A percentile compares a stretch with the other conserved stretches of the same genome.
Evolutionary conservation across 2,113 vertebrate species (phyloP).

Genomic region (Myotis yumanensis): DNA sequence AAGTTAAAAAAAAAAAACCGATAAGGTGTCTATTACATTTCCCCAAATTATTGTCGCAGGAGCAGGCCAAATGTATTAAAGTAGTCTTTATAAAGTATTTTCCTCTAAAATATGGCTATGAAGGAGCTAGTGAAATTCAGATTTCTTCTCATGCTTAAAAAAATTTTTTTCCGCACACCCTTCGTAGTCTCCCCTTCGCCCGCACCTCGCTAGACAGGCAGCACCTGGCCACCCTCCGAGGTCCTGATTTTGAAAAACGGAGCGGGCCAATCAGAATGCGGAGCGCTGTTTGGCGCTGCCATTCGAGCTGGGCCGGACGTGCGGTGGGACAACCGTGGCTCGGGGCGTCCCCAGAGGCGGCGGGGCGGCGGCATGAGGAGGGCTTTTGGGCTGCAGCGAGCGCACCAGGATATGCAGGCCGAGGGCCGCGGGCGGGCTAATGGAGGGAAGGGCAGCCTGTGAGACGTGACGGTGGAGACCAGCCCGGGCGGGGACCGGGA

Average conservation of each 20-base stretch:
- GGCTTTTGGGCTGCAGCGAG: background rate
- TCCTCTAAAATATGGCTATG: background rate
- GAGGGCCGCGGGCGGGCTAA: background rate
- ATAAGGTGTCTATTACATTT: slow-evolving; percentile 42
- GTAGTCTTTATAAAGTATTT: background rate
- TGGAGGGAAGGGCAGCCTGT: background rate
- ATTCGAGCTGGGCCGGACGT: slow-evolving; percentile 65
- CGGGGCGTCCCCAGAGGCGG: rapidly evolving
- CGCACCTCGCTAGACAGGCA: slow-evolving; percentile 18
- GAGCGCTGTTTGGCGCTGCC: slow-evolving; percentile 72
- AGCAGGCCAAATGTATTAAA: background rate
- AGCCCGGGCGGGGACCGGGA: slow-evolving; percentile 76
- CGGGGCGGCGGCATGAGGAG: background rate
- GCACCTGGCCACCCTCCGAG: slow-evolving; percentile 24
- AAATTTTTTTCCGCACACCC: background rate
- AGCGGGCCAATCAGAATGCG: slow-evolving; percentile 78
- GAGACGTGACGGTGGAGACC: slow-evolving; percentile 56
- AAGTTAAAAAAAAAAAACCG: rapidly evolving
- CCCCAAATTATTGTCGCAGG: background rate
- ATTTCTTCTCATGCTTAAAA: background rate
- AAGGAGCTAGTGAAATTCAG: background rate
- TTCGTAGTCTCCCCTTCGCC: rapidly evolving
- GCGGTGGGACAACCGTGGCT: rapidly evolving
- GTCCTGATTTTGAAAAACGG: slow-evolving; percentile 77
- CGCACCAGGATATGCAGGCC: background rate